phyloP scores from a whole-genome alignment of 2,797 vertebrate genomes.

The Mycteria americana region DNA sequence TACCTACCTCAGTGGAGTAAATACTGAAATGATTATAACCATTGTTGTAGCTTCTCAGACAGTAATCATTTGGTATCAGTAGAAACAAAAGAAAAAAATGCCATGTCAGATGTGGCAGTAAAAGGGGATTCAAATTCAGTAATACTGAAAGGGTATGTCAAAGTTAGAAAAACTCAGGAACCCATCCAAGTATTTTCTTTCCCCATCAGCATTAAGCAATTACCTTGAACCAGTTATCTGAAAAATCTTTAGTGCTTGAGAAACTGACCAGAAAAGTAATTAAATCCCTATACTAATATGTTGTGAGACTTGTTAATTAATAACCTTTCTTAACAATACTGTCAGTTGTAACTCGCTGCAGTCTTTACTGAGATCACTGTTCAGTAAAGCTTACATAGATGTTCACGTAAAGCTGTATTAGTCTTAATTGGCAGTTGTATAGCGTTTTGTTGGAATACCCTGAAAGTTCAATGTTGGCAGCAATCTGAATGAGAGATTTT shows the following conservation, averaged over 20 bases:
- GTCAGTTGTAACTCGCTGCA: not conserved
- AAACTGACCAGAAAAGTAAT: not conserved
- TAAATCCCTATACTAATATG: not conserved
- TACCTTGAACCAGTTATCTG: not conserved
- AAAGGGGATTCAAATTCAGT: not conserved
- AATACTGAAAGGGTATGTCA: not conserved
- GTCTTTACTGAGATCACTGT: not conserved
- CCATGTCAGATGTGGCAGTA: not conserved
- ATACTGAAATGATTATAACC: not conserved
- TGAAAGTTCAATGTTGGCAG: not conserved
- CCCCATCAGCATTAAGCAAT: not conserved
- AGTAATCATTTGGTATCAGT: not conserved
- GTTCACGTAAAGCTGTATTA: not conserved
- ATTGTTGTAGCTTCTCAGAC: not conserved
- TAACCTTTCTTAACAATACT: not conserved
- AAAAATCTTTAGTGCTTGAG: not conserved
- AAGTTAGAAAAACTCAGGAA: not conserved
- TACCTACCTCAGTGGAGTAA: not conserved
- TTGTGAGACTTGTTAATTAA: constrained; percentile 13
- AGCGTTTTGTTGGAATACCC: not conserved
- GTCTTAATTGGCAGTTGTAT: not conserved
- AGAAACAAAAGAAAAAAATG: not conserved
- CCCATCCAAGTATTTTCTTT: not conserved
- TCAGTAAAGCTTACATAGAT: not conserved
- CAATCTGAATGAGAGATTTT: not conserved